Evolutionary conservation across 2,888 invertebrate genomes (phyloP).

Genomic region (Biston betularia): DNA sequence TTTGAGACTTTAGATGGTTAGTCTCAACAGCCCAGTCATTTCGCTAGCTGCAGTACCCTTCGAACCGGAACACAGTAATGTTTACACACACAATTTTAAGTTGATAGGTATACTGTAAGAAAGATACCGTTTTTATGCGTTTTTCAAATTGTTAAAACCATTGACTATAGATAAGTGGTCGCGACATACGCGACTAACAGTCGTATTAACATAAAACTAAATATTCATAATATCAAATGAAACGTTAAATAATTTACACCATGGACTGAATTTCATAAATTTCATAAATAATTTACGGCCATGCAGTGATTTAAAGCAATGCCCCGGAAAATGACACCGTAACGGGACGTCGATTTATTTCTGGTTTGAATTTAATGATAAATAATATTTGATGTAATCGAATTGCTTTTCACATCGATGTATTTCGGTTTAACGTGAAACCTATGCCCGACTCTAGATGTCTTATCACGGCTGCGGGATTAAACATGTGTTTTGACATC

Average conservation of each 20-base stretch:
- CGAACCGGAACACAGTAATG: too few relatives aligned
- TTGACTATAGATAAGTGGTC: too few relatives aligned
- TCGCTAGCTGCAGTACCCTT: too few relatives aligned
- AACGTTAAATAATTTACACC: conserved; percentile 18
- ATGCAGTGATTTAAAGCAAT: conserved; percentile 14
- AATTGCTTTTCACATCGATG: not conserved
- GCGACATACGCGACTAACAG: not conserved
- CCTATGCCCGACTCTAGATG: not conserved
- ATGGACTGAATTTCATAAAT: conserved; percentile 12
- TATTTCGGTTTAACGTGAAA: not conserved
- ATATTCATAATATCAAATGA: not conserved
- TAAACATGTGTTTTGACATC: too few relatives aligned
- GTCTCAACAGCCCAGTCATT: too few relatives aligned
- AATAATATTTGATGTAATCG: conserved; percentile 12
- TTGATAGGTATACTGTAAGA: too few relatives aligned
- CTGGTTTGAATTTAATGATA: conserved; percentile 4
- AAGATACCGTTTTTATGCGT: too few relatives aligned
- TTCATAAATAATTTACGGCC: conserved; percentile 20
- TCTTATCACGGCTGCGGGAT: too few relatives aligned
- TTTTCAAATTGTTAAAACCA: too few relatives aligned
- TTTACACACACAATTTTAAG: too few relatives aligned
- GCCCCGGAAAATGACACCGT: conserved; percentile 16
- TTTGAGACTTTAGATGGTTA: too few relatives aligned
- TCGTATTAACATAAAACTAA: not conserved
- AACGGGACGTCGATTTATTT: conserved; percentile 15